Conservation (phyloP, 2,113 vertebrate genomes). For the Prionailurus bengalensis region DNA sequence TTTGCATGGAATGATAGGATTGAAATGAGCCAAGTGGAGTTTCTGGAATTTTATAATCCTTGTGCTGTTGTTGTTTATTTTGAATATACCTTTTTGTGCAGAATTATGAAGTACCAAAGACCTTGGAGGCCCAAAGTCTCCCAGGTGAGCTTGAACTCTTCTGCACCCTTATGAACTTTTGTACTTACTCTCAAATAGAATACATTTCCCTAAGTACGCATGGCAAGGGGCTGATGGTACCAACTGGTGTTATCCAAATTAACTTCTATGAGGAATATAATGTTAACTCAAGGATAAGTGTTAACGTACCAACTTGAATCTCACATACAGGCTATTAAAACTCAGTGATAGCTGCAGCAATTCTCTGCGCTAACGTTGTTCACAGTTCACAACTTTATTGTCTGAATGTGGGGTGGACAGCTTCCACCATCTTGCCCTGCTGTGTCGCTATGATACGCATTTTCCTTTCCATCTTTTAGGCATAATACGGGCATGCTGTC, state of each 20-base stretch:
- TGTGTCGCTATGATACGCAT: fast-evolving
- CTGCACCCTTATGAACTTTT: neutral
- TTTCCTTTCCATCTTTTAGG: neutral
- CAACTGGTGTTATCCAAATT: neutral
- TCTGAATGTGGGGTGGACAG: fast-evolving
- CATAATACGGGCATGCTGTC: fast-evolving
- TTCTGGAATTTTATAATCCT: neutral
- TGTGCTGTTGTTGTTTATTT: neutral
- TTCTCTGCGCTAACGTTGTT: neutral
- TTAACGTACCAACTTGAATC: neutral
- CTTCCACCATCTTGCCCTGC: fast-evolving
- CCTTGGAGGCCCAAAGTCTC: neutral
- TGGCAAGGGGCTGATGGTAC: neutral
- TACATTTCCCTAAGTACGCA: neutral
- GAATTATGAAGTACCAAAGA: neutral
- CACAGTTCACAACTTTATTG: neutral
- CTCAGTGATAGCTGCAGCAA: neutral
- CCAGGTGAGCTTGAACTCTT: neutral
- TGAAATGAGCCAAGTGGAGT: neutral
- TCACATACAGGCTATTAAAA: neutral
- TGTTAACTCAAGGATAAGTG: neutral
- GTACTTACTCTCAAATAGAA: neutral
- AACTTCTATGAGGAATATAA: neutral
- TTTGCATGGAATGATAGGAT: neutral
- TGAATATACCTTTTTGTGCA: neutral